Evolutionary conservation across 1,140 invertebrate genomes (phyloP).

Genomic region (Mamestra configurata): DNA sequence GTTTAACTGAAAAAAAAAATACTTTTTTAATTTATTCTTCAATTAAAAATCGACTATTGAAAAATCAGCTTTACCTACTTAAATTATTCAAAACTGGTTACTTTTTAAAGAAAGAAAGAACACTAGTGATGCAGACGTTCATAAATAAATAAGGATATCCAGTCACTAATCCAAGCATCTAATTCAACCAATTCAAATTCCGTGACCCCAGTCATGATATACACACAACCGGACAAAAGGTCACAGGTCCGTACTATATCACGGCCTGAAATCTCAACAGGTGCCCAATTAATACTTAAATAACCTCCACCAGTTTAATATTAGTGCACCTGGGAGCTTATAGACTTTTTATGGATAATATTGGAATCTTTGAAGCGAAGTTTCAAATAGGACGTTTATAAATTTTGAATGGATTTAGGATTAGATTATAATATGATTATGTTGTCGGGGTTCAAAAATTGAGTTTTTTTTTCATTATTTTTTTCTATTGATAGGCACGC

Average conservation of each 20-base stretch:
- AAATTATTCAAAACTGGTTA: no score
- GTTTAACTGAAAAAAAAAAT: no score
- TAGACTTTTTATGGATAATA: neutral
- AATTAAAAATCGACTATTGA: no score
- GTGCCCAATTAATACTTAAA: slow-evolving; percentile 40
- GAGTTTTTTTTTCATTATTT: no score
- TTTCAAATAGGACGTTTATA: neutral
- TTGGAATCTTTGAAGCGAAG: neutral
- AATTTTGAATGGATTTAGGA: neutral
- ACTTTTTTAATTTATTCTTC: no score
- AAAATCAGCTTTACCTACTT: no score
- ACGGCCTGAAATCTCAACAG: slow-evolving; percentile 39
- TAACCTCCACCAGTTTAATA: slow-evolving; percentile 2
- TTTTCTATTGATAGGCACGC: no score
- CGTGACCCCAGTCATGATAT: neutral
- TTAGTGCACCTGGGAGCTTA: neutral
- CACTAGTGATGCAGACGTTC: no score
- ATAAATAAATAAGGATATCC: no score
- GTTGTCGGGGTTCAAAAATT: no score
- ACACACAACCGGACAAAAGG: slow-evolving; percentile 16
- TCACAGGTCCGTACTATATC: slow-evolving; percentile 14
- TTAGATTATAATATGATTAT: neutral
- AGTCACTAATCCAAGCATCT: neutral
- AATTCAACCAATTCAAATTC: slow-evolving; percentile 1
- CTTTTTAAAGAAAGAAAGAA: no score